Conservation (phyloP, 2,113 vertebrate genomes). For the Blennius ocellaris region DNA sequence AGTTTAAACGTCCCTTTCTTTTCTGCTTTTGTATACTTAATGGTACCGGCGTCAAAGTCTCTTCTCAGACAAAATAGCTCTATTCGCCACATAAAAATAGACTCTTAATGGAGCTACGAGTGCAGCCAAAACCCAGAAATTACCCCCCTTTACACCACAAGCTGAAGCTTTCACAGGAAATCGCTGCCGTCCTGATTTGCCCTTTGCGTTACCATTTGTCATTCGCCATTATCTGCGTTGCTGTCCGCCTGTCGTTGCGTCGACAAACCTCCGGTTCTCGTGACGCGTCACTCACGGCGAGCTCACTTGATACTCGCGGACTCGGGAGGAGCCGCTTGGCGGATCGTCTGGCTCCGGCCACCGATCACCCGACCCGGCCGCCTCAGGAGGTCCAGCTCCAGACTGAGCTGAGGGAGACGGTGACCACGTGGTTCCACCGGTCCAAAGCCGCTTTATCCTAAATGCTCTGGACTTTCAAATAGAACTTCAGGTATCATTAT, state of each 20-base stretch:
- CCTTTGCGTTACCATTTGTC: not conserved
- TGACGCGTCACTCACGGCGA: not conserved
- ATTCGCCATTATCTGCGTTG: not conserved
- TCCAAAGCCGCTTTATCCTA: constrained; percentile 5
- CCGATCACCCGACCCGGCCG: constrained; percentile 42
- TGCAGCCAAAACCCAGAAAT: constrained; percentile 9
- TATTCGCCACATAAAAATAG: not conserved
- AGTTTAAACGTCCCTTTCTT: too few relatives aligned
- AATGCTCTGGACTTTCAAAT: not conserved
- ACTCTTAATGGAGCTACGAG: not conserved
- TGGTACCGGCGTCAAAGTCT: not conserved
- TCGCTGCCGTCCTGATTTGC: not conserved
- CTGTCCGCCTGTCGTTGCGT: not conserved
- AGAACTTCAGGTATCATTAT: too few relatives aligned
- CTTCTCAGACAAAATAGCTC: not conserved
- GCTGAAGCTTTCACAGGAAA: too few relatives aligned
- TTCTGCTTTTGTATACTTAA: constrained; percentile 28
- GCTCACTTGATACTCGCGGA: constrained; percentile 42
- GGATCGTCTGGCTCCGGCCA: constrained; percentile 17
- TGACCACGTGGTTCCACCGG: not conserved
- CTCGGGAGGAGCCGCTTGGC: constrained; percentile 18
- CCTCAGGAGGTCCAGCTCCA: constrained; percentile 5
- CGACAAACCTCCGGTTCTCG: not conserved
- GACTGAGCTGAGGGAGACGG: not conserved
- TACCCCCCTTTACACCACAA: not conserved